Evolutionary conservation across 2,113 vertebrate species (phyloP), one percentile per base, ranked within the genome.

Genomic region (Megaceryle torquata): DNA sequence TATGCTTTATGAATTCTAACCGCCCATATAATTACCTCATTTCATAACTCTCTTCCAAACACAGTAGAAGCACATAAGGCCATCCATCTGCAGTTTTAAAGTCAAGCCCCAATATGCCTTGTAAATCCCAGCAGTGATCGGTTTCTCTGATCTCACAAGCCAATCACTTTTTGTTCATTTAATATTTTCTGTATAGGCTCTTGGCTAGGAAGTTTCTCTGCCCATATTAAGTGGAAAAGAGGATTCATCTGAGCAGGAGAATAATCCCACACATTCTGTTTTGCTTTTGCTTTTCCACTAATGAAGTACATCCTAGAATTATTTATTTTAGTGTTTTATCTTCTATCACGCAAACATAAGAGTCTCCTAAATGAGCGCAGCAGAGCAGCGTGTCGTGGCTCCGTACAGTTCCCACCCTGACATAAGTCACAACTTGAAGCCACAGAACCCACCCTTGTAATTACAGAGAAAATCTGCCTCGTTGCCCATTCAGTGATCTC

Each of bases 81-180:
- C 54, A 77, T 57, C 64, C 54, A 39, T 91, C 60, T 92, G 63
- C 56, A 88, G 26, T 69, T 90, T 84, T 53, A 91, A 19, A 89
- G 22, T 88, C 39, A 74, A 71, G 29, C 21, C 77, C 83, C 13
- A 43, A 26, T 29, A 46, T 33, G 11, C 41, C 44, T 63, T 75
- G 22, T 85, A 83, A 91, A 88, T 95, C 89, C 59, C 46, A 74
- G 33, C 3, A 82, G 26, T 53, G 68, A 89, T 93, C 53, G 41
- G 37, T 69, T 96, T 92, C 89, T 84, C 80, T 87, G 24, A 53
- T 91, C 68, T 96, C 92, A 91, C 76, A 88, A 88, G 65, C 68
- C 35, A 53, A 12, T 35, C 94, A 37, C 37, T 84, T 94, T 89
- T 72, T 88, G 11, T 60, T 95, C 56, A 39, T 15, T 76, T 33